Base-by-base conservation (phyloP, 2,888 invertebrate species). In the Drosophila aldrichi region DNA sequence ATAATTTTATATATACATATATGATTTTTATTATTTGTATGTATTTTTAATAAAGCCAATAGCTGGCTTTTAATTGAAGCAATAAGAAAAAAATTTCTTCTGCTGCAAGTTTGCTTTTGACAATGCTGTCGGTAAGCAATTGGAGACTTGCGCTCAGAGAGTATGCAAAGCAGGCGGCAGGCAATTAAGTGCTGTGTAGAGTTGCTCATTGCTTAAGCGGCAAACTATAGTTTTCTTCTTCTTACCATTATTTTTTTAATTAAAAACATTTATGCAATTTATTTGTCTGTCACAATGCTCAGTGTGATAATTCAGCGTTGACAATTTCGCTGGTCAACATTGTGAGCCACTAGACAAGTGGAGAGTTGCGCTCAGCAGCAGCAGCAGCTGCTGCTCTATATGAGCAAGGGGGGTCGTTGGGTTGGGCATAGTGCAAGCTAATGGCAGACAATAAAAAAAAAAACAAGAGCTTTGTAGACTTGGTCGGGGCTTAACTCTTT, bases 291-390 rank as follows among this genome's bases (percentile, higher is more conserved):
- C 48, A 29, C 4, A 48, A 32, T n/a, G 10, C 29, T 18, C 48
- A 49, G 32, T 49, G 18, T 49, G 32, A 29, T 49, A 32, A 32
- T 32, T 49, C 7, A 49, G 7, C 18, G 32, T 12, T 49, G 48
- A 49, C n/a, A 49, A 32, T 49, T 49, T 18, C 29, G 18, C 12
- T 48, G 5, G n/a, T 10, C 29, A 29, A n/a, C n/a, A 14, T 20
- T 49, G 49, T 34, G 20, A 32, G 18, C 29, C 4, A 32, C 29
- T 6, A 4, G n/a, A 10, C 48, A 49, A 32, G 14, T 54, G 60
- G n/a, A 40, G 60, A 60, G n/a, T 52, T 52, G 40, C 20, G 59
- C 51, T 49, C 20, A 56, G 44, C n/a, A 20, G 55, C 48, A 20
- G 55, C 48, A 29, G n/a, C 9, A 3, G 34, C 51, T 29, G 16